phyloP scores from a whole-genome alignment of 1,140 invertebrate genomes.

The Heliconius himera region DNA sequence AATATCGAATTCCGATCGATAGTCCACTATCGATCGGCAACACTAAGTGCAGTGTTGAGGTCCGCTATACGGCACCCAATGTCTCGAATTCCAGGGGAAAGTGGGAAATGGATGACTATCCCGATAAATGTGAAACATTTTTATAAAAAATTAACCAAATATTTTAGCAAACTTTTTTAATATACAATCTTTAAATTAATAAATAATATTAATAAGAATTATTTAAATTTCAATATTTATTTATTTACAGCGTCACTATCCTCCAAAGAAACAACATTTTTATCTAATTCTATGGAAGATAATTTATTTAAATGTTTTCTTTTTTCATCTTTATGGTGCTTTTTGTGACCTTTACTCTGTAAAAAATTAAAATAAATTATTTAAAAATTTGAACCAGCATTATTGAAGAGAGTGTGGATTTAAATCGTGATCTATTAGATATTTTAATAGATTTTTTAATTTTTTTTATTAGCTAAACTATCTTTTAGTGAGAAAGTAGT shows the following conservation, averaged over 20 bases:
- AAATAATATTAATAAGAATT: neutral
- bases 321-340: slow-evolving; percentile 56
- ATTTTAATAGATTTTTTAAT: no score
- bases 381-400: no score
- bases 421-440: neutral
- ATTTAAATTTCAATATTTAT: neutral
- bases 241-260: slow-evolving; percentile 38
- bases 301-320: slow-evolving; percentile 50
- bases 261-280: slow-evolving; percentile 55
- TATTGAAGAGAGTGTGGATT: no score
- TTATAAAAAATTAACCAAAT: neutral
- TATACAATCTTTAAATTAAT: neutral
- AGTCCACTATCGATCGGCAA: no score
- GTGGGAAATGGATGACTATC: no score
- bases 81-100: no score
- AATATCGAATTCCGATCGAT: no score
- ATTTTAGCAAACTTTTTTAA: neutral
- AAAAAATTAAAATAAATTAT: neutral
- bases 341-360: slow-evolving; percentile 43
- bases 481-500: no score
- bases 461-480: no score
- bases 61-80: no score
- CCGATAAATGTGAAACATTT: no score
- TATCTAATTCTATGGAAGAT: slow-evolving; percentile 51
- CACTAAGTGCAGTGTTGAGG: no score